Conservation (phyloP, 1,140 invertebrate genomes). For the Drosophila busckii region DNA sequence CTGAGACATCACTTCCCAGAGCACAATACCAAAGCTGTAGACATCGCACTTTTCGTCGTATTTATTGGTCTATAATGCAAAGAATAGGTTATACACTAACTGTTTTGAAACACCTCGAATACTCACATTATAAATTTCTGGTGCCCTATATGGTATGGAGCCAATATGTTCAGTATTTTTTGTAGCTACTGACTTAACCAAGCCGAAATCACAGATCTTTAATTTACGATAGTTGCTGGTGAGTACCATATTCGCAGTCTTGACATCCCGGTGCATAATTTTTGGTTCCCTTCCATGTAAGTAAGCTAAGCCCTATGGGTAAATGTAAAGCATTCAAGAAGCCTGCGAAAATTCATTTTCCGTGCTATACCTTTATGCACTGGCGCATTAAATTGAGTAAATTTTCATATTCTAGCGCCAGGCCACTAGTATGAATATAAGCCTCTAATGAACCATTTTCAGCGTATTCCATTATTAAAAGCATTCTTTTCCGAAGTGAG, state of each 20-base stretch:
- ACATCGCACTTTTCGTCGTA: constrained; percentile 39
- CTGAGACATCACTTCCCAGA: constrained; percentile 32
- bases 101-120: background rate
- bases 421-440: background rate
- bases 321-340: too few relatives aligned
- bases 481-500: background rate
- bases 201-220: constrained; percentile 39
- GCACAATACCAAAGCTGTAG: constrained; percentile 28
- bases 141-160: constrained; percentile 24
- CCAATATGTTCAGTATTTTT: constrained; percentile 4
- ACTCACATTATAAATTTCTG: constrained; percentile 2
- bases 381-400: too few relatives aligned
- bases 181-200: background rate
- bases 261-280: constrained; percentile 34
- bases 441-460: constrained; percentile 3
- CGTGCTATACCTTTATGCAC: too few relatives aligned
- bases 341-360: background rate
- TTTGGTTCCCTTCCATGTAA: constrained; percentile 15
- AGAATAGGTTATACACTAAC: background rate
- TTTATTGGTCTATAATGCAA: background rate
- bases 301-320: constrained; percentile 15
- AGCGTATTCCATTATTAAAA: constrained; percentile 9
- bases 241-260: constrained; percentile 25
- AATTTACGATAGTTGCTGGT: background rate
- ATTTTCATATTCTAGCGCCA: too few relatives aligned